A percentile compares a stretch with the other conserved stretches of the same genome.
Conservation (phyloP, 2,888 invertebrate species). For the Bellardia bayeri region DNA sequence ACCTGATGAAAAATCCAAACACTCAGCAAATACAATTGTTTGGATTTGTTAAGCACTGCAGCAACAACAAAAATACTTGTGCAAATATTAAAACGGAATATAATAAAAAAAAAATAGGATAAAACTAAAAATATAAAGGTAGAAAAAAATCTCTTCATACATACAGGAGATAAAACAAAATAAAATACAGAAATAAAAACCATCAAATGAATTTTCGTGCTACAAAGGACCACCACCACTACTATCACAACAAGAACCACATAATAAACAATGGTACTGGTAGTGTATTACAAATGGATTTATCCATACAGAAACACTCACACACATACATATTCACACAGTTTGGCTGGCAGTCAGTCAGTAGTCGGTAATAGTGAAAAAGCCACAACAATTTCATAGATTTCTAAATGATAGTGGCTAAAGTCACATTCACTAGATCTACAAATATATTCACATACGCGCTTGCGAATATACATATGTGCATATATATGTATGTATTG, state of each 20-base stretch:
- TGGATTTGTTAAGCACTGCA: slow-evolving; percentile 52
- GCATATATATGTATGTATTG: background rate
- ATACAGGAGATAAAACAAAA: slow-evolving; percentile 50
- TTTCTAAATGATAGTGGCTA: slow-evolving; percentile 68
- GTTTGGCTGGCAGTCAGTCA: background rate
- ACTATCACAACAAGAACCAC: slow-evolving; percentile 61
- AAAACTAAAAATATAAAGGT: slow-evolving; percentile 20
- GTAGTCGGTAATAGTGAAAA: slow-evolving; percentile 32
- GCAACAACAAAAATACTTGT: slow-evolving; percentile 21
- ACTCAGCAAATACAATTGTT: slow-evolving; percentile 62
- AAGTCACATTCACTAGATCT: slow-evolving; percentile 62
- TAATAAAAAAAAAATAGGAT: slow-evolving; percentile 25
- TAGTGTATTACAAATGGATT: slow-evolving; percentile 5
- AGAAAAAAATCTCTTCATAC: slow-evolving; percentile 35
- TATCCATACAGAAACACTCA: background rate
- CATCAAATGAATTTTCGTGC: slow-evolving; percentile 73
- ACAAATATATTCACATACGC: background rate
- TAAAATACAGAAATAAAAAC: slow-evolving; percentile 48
- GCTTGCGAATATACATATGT: background rate
- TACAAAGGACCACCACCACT: slow-evolving; percentile 63
- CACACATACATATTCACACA: background rate
- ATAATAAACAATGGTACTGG: slow-evolving; percentile 66
- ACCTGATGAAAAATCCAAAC: slow-evolving; percentile 67
- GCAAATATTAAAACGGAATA: slow-evolving; percentile 44
- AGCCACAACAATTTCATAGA: slow-evolving; percentile 72